Percentiles rank a stretch among this genome's conserved stretches.
Evolutionary conservation across 2,113 vertebrate genomes (phyloP).

Genomic region (Leptocoma aspasia): DNA sequence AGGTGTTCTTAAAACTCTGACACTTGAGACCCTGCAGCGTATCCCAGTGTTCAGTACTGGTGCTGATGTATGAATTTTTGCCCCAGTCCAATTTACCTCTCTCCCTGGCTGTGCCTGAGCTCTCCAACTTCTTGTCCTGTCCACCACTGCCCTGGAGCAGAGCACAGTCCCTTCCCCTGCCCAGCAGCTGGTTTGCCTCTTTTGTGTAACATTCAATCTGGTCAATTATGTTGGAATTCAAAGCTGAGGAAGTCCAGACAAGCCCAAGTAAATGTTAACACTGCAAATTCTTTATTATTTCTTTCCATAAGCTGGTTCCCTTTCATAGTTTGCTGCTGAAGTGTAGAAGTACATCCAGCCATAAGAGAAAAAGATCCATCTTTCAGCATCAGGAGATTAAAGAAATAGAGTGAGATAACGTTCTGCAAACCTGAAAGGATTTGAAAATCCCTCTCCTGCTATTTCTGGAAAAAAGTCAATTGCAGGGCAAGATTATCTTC

Average conservation of each 20-base stretch:
- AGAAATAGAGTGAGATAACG: slow-evolving; percentile 35
- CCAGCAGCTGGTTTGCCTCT: background rate
- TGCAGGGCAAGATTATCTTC: slow-evolving; percentile 48
- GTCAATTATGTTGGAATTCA: background rate
- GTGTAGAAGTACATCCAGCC: slow-evolving; percentile 10
- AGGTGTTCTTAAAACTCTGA: background rate
- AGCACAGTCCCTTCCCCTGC: background rate
- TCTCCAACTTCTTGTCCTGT: background rate
- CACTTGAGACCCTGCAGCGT: background rate
- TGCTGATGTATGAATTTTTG: background rate
- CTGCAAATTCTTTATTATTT: background rate
- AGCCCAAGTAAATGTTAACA: slow-evolving; percentile 11
- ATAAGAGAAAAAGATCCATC: slow-evolving; percentile 26
- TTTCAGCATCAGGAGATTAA: slow-evolving; percentile 45
- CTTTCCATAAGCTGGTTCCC: background rate
- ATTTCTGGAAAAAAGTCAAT: slow-evolving; percentile 47
- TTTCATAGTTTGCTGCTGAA: slow-evolving; percentile 38
- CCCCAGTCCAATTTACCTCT: background rate
- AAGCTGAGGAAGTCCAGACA: background rate
- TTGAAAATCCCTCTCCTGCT: slow-evolving; percentile 47
- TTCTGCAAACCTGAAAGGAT: slow-evolving; percentile 53
- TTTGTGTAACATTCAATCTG: background rate
- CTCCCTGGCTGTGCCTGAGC: background rate
- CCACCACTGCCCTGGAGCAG: background rate
- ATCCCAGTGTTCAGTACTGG: background rate